Base-by-base conservation (phyloP, 2,113 vertebrate genomes). In the Thryonomys swinderianus region DNA sequence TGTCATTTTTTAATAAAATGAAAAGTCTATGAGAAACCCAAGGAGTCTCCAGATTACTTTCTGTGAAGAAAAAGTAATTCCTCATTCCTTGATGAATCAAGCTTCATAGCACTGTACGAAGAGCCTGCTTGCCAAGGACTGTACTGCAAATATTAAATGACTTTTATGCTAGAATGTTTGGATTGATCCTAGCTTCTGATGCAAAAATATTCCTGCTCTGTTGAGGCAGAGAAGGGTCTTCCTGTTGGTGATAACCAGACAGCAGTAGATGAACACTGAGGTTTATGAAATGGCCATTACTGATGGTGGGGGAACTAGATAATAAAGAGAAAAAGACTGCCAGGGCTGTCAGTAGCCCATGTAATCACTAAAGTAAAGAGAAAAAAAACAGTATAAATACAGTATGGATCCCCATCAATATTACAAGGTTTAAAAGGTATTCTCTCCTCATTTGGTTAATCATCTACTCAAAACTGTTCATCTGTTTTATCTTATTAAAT, bases 31-130 rank as follows among this genome's bases (percentile, higher is more conserved):
- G 69, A 69, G 78, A 51, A 57, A 93, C 79, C 51, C 61, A 69
- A 93, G 30, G 45, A 61, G 20, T 88, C 37, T 93, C 85, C 59
- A 45, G 76, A n/a, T 89, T 94, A 93, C 81, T 92, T 95, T 92
- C 82, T 91, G 25, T 80, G 40, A 37, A 55, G 74, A 30, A 37
- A 66, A 57, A 61, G 27, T 13, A 80, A 80, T 37, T 90, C 62
- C 69, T 87, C 69, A 85, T 66, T 81, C 45, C 62, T 93, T 10
- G 2, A 55, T 51, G 90, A 94, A 87, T 90, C 83, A 88, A 61
- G 48, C 61, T 95, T 83, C 51, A 55, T 71, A 85, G 67, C 62
- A 90, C 1, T 78, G 48, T 4, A 21, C 82, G 90, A 45, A 82
- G 90, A 93, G 48, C 66, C 79, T 95, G 79, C 59, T 93, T 88